These are phyloP conservation scores for Penelope pileata DNA, from an alignment of 2,113 vertebrate genomes.

Conservation along the genomic window DNA sequence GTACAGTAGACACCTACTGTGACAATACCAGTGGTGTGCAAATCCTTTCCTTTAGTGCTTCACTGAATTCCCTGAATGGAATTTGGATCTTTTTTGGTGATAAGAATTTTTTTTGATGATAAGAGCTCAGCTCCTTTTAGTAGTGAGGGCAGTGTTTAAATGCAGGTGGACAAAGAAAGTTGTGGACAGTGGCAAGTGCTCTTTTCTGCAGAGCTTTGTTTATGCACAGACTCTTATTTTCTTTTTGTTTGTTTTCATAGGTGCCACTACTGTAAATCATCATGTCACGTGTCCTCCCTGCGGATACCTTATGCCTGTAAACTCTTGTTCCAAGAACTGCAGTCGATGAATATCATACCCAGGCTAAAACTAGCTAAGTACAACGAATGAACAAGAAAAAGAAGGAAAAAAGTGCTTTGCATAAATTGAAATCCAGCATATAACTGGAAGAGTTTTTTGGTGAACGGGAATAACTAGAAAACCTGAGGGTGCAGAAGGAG, in stretches of 20 bases:
- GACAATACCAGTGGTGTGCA: background rate
- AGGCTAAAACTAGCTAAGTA: slow-evolving; percentile 94
- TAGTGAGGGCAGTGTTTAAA: background rate
- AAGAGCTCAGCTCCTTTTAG: background rate
- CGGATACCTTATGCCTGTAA: slow-evolving; percentile 98
- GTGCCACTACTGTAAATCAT: slow-evolving; percentile 99
- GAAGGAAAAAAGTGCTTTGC: background rate
- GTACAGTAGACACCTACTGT: background rate
- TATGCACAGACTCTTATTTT: background rate
- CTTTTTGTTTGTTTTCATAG: slow-evolving; percentile 72
- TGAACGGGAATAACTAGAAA: background rate
- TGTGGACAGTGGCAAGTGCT: background rate
- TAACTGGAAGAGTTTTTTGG: background rate
- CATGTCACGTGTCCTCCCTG: slow-evolving; percentile 94
- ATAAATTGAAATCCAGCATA: background rate
- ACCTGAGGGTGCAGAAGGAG: background rate
- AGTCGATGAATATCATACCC: slow-evolving; percentile 99
- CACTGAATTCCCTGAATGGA: background rate
- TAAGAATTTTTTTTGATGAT: background rate
- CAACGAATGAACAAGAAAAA: slow-evolving; percentile 82
- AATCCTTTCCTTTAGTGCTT: no score
- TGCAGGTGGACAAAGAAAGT: background rate
- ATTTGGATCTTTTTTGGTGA: background rate
- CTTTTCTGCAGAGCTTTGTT: background rate
- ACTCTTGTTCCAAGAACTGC: slow-evolving; percentile 96